A percentile compares a stretch with the other conserved stretches of the same genome.
These are phyloP conservation scores for Phycodurus eques DNA, from an alignment of 2,113 vertebrate genomes.

Conservation along the genomic window DNA sequence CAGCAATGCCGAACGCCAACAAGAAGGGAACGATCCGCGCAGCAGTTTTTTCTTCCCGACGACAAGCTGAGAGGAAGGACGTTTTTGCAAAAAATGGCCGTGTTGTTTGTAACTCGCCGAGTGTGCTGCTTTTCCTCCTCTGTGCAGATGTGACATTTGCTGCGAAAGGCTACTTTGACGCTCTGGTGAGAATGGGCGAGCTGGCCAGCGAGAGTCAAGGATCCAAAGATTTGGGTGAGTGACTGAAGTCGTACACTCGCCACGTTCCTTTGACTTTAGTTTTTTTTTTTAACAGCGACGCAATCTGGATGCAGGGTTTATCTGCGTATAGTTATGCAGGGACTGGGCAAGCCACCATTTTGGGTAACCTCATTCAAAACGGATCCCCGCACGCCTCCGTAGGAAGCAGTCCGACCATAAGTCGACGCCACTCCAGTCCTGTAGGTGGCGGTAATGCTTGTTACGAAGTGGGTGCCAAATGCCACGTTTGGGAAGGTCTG, in stretches of 20 bases:
- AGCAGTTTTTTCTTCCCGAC: slow-evolving; percentile 22
- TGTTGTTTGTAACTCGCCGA: slow-evolving; percentile 11
- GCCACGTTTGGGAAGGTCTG: too few relatives aligned
- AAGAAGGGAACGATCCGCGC: slow-evolving; percentile 32
- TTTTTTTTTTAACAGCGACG: neutral
- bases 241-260: neutral
- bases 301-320: neutral
- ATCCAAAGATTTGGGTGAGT: slow-evolving; percentile 96
- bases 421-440: too few relatives aligned
- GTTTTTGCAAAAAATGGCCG: neutral
- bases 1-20: slow-evolving; percentile 24
- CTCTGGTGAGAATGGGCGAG: slow-evolving; percentile 98
- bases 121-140: neutral
- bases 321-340: neutral
- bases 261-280: neutral
- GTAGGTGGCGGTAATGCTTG: too few relatives aligned
- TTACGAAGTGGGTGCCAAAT: too few relatives aligned
- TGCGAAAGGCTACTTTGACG: slow-evolving; percentile 98
- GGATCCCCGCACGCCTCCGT: too few relatives aligned
- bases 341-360: neutral
- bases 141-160: slow-evolving; percentile 90
- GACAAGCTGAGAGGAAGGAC: slow-evolving; percentile 19
- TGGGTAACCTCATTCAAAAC: too few relatives aligned
- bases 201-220: slow-evolving; percentile 97
- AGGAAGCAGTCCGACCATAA: too few relatives aligned